Evolutionary conservation across 1,140 invertebrate genomes (phyloP).

Genomic region (Trichonephila clavipes): DNA sequence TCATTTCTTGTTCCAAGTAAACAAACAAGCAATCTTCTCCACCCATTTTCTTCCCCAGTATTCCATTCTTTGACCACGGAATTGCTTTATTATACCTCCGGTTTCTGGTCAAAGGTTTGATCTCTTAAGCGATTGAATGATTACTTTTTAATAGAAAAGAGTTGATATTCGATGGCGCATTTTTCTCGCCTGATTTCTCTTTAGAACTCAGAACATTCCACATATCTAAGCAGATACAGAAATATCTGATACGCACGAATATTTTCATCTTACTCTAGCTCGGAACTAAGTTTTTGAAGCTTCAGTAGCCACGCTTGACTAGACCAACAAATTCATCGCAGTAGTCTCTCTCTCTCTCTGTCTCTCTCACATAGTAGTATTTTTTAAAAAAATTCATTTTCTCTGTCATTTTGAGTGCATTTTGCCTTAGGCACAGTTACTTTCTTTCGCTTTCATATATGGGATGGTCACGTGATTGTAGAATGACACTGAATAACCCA

Average conservation of each 20-base stretch:
- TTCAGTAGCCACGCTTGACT: conserved; percentile 15
- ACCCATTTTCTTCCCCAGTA: too few species aligned
- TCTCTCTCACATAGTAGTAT: too few species aligned
- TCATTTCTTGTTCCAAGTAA: too few species aligned
- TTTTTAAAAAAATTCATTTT: background rate
- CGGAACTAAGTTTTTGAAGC: background rate
- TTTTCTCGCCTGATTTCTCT: background rate
- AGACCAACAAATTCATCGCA: conserved; percentile 21
- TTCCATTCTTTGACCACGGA: too few species aligned
- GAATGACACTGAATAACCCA: conserved; percentile 35
- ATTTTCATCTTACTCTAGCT: background rate
- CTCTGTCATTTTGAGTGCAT: background rate
- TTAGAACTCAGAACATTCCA: background rate
- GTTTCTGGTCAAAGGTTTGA: too few species aligned
- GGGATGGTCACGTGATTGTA: background rate
- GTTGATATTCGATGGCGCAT: background rate
- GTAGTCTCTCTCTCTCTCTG: too few species aligned
- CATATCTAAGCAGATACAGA: background rate
- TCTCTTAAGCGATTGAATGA: background rate
- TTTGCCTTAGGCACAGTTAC: conserved; percentile 8
- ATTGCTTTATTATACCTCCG: too few species aligned
- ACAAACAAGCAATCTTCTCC: too few species aligned
- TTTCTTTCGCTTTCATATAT: conserved; percentile 37
- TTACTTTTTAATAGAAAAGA: background rate
- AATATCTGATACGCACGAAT: conserved; percentile 53